Percentiles rank a stretch among this genome's conserved stretches.
phyloP scores from a whole-genome alignment of 1,140 invertebrate species.

The Cyclargus thomasi region DNA sequence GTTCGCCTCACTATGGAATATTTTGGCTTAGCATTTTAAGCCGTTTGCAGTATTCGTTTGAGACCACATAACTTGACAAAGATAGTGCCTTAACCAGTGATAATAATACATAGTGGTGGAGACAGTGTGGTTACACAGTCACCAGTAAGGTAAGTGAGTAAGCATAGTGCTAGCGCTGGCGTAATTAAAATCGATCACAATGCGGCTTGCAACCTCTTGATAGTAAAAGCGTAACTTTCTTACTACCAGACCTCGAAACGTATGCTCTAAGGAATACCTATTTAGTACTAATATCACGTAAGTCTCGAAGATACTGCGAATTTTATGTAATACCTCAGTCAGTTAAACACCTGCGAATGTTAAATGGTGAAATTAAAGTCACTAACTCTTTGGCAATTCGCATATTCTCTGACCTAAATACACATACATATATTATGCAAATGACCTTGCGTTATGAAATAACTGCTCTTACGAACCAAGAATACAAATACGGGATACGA shows the following conservation, averaged over 20 bases:
- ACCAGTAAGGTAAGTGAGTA: conserved; percentile 21
- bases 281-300: background rate
- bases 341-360: background rate
- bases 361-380: background rate
- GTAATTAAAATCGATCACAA: conserved; percentile 28
- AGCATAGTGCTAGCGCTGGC: conserved; percentile 21
- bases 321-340: background rate
- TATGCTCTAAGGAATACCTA: too few relatives aligned
- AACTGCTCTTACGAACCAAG: background rate
- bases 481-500: background rate
- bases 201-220: conserved; percentile 27
- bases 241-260: background rate
- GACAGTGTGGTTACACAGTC: conserved; percentile 9
- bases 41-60: conserved; percentile 26
- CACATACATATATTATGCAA: background rate
- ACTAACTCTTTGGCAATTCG: background rate
- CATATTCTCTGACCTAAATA: background rate
- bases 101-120: conserved; percentile 22
- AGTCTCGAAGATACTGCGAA: background rate
- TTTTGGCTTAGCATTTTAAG: conserved; percentile 20
- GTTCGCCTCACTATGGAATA: conserved; percentile 14
- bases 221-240: background rate
- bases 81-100: conserved; percentile 29
- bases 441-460: background rate
- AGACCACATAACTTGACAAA: conserved; percentile 24